Conservation (phyloP, 2,888 invertebrate genomes). For the Apamea monoglypha region DNA sequence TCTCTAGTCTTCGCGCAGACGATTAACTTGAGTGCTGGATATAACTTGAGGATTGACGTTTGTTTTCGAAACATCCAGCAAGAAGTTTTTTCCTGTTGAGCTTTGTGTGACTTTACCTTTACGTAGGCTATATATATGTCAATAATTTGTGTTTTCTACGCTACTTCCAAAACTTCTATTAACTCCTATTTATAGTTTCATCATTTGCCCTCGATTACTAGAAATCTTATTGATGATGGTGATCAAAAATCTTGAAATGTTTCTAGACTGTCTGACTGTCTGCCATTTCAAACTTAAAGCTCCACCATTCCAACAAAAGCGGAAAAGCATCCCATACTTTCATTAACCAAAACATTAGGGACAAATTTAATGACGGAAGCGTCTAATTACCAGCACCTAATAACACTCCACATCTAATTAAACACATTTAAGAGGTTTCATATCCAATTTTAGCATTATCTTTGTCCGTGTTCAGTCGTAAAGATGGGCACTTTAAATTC, state of each 20-base stretch:
- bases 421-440: conserved; percentile 47
- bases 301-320: background rate
- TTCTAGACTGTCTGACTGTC: background rate
- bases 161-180: background rate
- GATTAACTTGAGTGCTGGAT: conserved; percentile 19
- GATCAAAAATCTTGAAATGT: background rate
- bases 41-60: background rate
- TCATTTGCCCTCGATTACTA: background rate
- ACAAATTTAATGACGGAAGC: conserved; percentile 32
- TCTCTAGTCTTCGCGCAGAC: background rate
- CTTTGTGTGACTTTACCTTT: background rate
- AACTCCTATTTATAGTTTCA: background rate
- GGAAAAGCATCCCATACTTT: background rate
- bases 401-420: conserved; percentile 52
- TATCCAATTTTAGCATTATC: conserved; percentile 51
- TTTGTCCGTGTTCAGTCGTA: conserved; percentile 48
- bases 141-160: background rate
- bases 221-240: background rate
- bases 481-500: conserved; percentile 58
- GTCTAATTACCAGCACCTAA: conserved; percentile 51
- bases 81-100: too few relatives aligned
- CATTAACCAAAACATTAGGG: conserved; percentile 14
- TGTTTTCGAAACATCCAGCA: background rate
- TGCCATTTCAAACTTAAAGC: background rate
- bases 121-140: background rate